Base-by-base conservation (phyloP, 2,113 vertebrate species). In the Solea solea region DNA sequence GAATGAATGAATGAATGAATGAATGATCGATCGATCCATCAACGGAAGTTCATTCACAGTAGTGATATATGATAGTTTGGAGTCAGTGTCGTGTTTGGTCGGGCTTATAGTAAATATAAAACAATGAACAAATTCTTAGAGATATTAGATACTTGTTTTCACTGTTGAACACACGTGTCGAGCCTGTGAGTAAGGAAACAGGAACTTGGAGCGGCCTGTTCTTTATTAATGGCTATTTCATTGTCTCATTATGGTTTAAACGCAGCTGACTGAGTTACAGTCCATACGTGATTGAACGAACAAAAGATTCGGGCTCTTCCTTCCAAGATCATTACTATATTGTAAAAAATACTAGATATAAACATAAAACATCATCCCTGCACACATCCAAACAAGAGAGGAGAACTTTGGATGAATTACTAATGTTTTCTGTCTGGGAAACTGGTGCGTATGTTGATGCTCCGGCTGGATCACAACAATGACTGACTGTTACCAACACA, bases 41-140 rank as follows among this genome's bases (percentile, higher is more conserved):
- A 62, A 58, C 69, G 59, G 48, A 28, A 56, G 28, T 48, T 58
- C 49, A 21, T 48, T 62, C 27, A 52, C 45, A n/a, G n/a, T n/a
- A n/a, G n/a, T n/a, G n/a, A n/a, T n/a, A n/a, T n/a, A n/a, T n/a
- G n/a, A 34, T 34, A 34, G 5, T 34, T 34, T 34, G 5, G 34
- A 34, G 34, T 34, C 34, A 34, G 34, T 34, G 34, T 6, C 34
- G 34, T 21, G 21, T 21, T 21, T 21, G 21, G 21, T 21, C 21
- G 21, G 21, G 21, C 21, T 21, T 21, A 21, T 21, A 21, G 21
- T 21, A 21, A 21, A 21, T 21, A 21, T 21, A 21, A 21, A 21
- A 21, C 21, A 21, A 21, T 21, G 21, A 21, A 21, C 21, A 21
- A 21, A 21, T 21, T 21, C 21, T 21, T 21, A 21, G 21, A 1